Evolutionary conservation across 1,140 invertebrate species (phyloP), one percentile per base, ranked within the genome.

Genomic region (Augochlora pura): DNA sequence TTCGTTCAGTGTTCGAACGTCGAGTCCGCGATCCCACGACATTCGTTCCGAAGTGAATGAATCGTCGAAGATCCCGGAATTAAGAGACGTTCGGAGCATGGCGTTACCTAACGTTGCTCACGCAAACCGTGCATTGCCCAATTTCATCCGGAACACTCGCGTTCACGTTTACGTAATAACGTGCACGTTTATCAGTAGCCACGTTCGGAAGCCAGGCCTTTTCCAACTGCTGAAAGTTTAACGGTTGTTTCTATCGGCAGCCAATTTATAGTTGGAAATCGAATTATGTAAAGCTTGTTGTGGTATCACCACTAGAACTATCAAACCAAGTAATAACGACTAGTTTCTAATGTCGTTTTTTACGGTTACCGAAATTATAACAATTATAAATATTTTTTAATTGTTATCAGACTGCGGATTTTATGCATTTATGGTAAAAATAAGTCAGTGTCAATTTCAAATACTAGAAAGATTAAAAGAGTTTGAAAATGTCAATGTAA

Each of bases 61-160:
- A n/a, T n/a, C n/a, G 18, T 9, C 54, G 54, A 57, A 1, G 54
- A 9, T 57, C 54, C 54, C 21, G 23, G 59, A 62, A 65, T 23
- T 65, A 65, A n/a, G 38, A n/a, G 21, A 9, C 63, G 10, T 6
- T 65, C 14, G 12, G 7, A 65, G 12, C 2, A 23, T n/a, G 3
- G 21, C 38, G 39, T 83, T 77, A 88, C 86, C 86, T 83, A 27
- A 42, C 59, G 38, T 84, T 88, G n/a, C 46, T 80, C 21, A 86
- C 27, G 7, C 39, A 64, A 65, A 88, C 78, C 5, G 18, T 42
- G 6, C 27, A 66, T 39, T 49, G 23, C 2, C 78, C 54, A 60
- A 71, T 27, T 16, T 66, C 72, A 12, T 81, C 39, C 0, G 21
- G 9, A n/a, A 25, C 7, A 59, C 18, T 69, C 42, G 57, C 27